Evolutionary conservation across 2,797 vertebrate species (phyloP).

Genomic region (Ceryle rudis): DNA sequence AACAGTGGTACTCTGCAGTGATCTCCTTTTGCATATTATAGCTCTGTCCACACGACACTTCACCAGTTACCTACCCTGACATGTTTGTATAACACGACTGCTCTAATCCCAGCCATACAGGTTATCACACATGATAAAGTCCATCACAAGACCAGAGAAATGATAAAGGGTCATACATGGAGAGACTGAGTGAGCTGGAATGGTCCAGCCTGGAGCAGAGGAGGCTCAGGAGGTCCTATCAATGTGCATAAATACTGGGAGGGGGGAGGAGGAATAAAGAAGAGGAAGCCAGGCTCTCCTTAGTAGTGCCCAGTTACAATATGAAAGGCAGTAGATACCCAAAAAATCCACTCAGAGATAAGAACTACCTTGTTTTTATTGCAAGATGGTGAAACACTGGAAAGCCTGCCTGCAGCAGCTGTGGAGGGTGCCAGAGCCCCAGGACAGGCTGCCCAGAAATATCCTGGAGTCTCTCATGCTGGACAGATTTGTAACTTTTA

Average conservation of each 20-base stretch:
- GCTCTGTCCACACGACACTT: neutral
- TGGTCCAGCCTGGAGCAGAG: neutral
- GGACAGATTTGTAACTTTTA: neutral
- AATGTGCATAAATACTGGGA: neutral
- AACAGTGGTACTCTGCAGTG: neutral
- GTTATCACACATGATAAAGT: neutral
- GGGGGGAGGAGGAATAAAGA: too few relatives aligned
- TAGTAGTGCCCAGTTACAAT: neutral
- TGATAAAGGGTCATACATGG: too few relatives aligned
- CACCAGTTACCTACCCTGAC: too few relatives aligned
- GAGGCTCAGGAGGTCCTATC: neutral
- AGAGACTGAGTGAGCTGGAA: neutral
- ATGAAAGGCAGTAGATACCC: neutral
- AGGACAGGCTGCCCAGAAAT: neutral
- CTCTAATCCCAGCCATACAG: neutral
- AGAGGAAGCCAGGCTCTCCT: neutral
- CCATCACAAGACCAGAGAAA: neutral
- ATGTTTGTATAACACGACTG: accelerated
- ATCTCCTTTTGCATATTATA: neutral
- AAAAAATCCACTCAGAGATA: neutral
- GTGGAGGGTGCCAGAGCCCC: too few relatives aligned
- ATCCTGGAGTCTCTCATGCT: neutral
- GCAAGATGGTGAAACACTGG: neutral
- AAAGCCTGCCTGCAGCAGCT: neutral
- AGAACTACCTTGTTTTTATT: neutral